A percentile compares a stretch with the other conserved stretches of the same genome.
These are phyloP conservation scores for Antheraea yamamai DNA, from an alignment of 2,888 invertebrate genomes.

Conservation along the genomic window DNA sequence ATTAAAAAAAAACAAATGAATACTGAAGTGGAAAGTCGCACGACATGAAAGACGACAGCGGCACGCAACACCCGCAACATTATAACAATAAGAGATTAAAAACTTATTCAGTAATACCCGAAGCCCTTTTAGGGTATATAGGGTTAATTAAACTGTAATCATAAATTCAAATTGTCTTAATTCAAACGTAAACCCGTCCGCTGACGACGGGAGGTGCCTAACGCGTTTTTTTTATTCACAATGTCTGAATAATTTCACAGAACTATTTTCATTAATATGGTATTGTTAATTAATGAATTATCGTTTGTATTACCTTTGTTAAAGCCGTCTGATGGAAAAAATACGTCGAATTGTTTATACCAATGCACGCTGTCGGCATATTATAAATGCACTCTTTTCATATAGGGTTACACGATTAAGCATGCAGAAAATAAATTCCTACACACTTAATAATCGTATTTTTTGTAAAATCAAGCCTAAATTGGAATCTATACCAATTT, in stretches of 20 bases:
- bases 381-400: background rate
- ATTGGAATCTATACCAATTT: no score
- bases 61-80: background rate
- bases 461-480: no score
- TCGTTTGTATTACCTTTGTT: background rate
- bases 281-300: background rate
- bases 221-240: background rate
- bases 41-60: background rate
- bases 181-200: background rate
- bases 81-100: background rate
- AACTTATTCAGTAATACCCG: background rate
- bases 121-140: background rate
- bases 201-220: background rate
- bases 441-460: background rate
- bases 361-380: background rate
- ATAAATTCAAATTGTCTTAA: conserved; percentile 1
- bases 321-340: conserved; percentile 1
- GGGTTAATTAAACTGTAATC: background rate
- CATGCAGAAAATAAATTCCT: background rate
- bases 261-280: background rate
- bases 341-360: no score
- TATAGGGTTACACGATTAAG: background rate
- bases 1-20: conserved; percentile 5
- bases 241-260: background rate
- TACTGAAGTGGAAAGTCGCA: background rate